Evolutionary conservation across 2,113 vertebrate species (phyloP).

Genomic region (Tichodroma muraria): DNA sequence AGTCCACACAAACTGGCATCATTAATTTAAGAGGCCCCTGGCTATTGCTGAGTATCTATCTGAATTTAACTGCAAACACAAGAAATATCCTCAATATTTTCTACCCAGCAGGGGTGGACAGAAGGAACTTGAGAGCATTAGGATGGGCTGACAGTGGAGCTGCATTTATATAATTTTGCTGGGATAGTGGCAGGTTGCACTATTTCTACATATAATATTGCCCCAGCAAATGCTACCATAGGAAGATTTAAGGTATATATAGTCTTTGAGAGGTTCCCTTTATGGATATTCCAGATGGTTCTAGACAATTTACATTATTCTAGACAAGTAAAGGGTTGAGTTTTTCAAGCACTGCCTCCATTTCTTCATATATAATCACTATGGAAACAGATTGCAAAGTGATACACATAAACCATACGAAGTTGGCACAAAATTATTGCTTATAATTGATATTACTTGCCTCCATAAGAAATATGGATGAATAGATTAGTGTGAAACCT

Average conservation of each 20-base stretch:
- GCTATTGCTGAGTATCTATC: rapidly evolving
- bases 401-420: neutral
- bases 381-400: slow-evolving; percentile 26
- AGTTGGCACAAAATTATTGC: neutral
- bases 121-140: neutral
- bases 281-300: neutral
- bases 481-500: neutral
- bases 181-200: neutral
- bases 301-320: neutral
- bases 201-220: neutral
- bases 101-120: neutral
- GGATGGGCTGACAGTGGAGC: neutral
- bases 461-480: neutral
- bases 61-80: neutral
- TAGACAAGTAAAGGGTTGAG: neutral
- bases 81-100: neutral
- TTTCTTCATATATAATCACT: slow-evolving; percentile 20
- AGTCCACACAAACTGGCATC: neutral
- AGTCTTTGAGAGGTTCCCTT: neutral
- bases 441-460: neutral
- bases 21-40: neutral
- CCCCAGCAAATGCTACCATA: neutral
- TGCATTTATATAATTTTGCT: neutral
- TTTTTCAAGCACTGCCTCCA: neutral
- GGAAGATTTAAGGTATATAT: neutral